Percentiles rank a stretch among this genome's conserved stretches.
These are phyloP conservation scores for Lepilemur ruficaudatus DNA, from an alignment of 2,797 vertebrate species.

Conservation along the genomic window DNA sequence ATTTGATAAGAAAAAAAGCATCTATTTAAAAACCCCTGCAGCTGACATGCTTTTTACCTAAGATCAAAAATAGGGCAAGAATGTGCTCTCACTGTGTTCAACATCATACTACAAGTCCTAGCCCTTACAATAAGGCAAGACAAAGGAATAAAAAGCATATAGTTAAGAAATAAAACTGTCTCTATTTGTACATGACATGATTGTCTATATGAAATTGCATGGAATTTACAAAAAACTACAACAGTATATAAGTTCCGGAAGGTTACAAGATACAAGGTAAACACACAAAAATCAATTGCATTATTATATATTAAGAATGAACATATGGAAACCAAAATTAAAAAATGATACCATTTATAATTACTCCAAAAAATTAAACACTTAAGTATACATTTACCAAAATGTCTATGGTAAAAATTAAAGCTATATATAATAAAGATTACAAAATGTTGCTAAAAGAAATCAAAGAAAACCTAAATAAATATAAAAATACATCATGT, in stretches of 20 bases:
- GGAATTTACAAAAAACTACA: background rate
- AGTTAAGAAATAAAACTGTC: constrained; percentile 5
- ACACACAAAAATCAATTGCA: background rate
- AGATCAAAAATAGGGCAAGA: background rate
- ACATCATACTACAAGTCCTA: background rate
- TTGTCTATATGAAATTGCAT: background rate
- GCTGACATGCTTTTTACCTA: background rate
- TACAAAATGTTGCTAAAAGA: background rate
- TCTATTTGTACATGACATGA: constrained; percentile 1
- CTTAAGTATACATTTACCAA: background rate
- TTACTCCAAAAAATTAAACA: constrained; percentile 13
- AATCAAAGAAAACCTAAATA: constrained; percentile 48
- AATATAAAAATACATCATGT: background rate
- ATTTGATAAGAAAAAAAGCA: background rate
- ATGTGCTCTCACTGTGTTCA: background rate
- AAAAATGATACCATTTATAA: background rate
- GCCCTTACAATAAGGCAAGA: background rate
- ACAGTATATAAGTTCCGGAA: background rate
- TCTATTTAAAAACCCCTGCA: background rate
- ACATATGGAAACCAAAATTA: constrained; percentile 30
- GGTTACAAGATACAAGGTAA: background rate
- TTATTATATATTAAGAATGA: background rate
- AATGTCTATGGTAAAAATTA: background rate
- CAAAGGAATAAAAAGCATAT: background rate
- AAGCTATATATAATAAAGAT: constrained; percentile 8